phyloP scores from a whole-genome alignment of 2,888 invertebrate genomes.

The Drosophila pseudotakahashii region DNA sequence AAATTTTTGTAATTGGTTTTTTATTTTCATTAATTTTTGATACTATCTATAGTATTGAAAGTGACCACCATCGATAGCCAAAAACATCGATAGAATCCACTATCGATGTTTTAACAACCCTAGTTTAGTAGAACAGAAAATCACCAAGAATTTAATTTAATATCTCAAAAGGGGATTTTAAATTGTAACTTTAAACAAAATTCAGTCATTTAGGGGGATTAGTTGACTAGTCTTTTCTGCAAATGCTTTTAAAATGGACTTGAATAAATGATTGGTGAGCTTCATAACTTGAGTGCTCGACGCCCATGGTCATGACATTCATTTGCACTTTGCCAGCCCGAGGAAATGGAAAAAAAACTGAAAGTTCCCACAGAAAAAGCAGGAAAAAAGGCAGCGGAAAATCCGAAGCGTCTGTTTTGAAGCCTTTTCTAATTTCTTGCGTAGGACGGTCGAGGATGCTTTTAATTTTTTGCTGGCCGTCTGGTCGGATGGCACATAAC shows the following conservation, averaged over 20 bases:
- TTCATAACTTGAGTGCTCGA: constrained; percentile 12
- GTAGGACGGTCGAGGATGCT: constrained; percentile 22
- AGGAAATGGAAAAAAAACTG: constrained; percentile 10
- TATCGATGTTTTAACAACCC: too few relatives aligned
- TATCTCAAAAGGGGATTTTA: too few relatives aligned
- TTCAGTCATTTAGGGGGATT: neutral
- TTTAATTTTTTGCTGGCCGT: constrained; percentile 31
- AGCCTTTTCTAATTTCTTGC: constrained; percentile 50
- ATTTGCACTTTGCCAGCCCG: constrained; percentile 48
- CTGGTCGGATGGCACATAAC: constrained; percentile 46
- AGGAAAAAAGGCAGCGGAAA: constrained; percentile 32
- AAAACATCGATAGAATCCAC: too few relatives aligned
- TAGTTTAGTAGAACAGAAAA: neutral
- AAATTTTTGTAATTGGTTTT: too few relatives aligned
- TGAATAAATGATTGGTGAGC: constrained; percentile 32
- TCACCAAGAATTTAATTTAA: too few relatives aligned
- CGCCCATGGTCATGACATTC: constrained; percentile 51
- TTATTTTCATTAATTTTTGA: too few relatives aligned
- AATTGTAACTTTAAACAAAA: neutral
- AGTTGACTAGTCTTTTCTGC: neutral
- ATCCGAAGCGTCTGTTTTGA: constrained; percentile 45
- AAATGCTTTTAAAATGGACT: constrained; percentile 30
- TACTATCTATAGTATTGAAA: too few relatives aligned
- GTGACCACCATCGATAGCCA: too few relatives aligned
- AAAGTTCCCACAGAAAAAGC: constrained; percentile 19